Evolutionary conservation across 2,113 vertebrate genomes (phyloP).

Genomic region (Bucco capensis): DNA sequence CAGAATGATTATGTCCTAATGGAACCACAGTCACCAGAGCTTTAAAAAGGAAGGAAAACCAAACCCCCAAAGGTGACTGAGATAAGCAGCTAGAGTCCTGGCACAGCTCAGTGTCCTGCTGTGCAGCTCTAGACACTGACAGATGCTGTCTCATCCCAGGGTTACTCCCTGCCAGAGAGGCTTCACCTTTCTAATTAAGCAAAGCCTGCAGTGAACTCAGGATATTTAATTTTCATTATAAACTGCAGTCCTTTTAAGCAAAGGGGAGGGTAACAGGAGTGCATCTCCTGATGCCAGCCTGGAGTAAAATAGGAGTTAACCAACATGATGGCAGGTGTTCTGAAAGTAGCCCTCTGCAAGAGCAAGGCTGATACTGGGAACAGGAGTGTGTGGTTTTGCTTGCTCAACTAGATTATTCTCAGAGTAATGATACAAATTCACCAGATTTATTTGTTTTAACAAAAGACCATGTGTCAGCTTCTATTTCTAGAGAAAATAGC

Average conservation of each 20-base stretch:
- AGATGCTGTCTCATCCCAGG: conserved; percentile 22
- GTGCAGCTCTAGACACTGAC: not conserved
- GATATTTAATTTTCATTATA: not conserved
- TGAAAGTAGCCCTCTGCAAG: not conserved
- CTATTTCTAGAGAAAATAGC: not conserved
- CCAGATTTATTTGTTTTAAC: not conserved
- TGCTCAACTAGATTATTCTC: not conserved
- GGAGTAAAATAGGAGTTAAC: not conserved
- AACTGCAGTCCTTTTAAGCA: not conserved
- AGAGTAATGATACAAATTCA: not conserved
- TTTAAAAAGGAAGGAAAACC: not conserved
- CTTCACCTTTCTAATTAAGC: conserved; percentile 17
- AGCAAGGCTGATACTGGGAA: not conserved
- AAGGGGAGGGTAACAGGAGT: no score
- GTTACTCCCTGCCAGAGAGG: not conserved
- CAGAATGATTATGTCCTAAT: not conserved
- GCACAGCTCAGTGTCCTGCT: not conserved
- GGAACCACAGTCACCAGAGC: not conserved
- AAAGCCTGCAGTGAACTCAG: not conserved
- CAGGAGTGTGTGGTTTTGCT: not conserved
- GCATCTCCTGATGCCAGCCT: not conserved
- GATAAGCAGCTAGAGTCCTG: not conserved
- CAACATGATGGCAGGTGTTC: not conserved
- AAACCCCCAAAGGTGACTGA: not conserved
- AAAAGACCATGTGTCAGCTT: not conserved